A percentile compares a stretch with the other conserved stretches of the same genome.
phyloP scores from a whole-genome alignment of 2,888 invertebrate species.

The Lasioglossum villosulum region DNA sequence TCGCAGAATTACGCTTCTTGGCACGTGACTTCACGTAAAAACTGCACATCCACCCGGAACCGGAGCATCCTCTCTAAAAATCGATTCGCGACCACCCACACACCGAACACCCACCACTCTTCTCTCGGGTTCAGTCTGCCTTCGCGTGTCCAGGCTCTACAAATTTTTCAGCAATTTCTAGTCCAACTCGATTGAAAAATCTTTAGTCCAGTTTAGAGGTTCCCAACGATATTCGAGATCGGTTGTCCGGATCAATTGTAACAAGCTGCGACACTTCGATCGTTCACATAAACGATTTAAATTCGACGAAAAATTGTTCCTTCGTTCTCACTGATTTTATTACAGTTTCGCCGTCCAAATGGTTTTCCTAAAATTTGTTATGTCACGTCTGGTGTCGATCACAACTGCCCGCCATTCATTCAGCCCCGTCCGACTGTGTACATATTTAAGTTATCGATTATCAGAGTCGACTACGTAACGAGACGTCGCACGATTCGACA shows the following conservation, averaged over 20 bases:
- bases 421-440: neutral
- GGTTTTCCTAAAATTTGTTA: no score
- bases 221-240: no score
- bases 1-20: slow-evolving; percentile 48
- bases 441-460: neutral
- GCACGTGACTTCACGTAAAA: slow-evolving; percentile 59
- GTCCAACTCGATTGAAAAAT: no score
- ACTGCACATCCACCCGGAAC: slow-evolving; percentile 52
- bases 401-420: neutral
- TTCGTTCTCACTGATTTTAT: no score
- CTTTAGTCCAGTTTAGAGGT: no score
- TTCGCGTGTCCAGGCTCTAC: neutral
- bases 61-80: slow-evolving; percentile 70
- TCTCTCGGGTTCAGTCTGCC: slow-evolving; percentile 3
- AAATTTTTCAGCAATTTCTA: no score
- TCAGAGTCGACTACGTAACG: neutral
- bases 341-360: no score
- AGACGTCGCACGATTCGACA: neutral
- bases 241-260: no score
- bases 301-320: no score
- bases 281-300: no score
- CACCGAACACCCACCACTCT: slow-evolving; percentile 16
- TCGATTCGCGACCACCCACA: slow-evolving; percentile 61
- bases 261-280: no score
- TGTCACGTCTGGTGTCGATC: neutral